Evolutionary conservation across 2,113 vertebrate species (phyloP), one percentile per base, ranked within the genome.

Genomic region (Tretioscincus oriximinensis): DNA sequence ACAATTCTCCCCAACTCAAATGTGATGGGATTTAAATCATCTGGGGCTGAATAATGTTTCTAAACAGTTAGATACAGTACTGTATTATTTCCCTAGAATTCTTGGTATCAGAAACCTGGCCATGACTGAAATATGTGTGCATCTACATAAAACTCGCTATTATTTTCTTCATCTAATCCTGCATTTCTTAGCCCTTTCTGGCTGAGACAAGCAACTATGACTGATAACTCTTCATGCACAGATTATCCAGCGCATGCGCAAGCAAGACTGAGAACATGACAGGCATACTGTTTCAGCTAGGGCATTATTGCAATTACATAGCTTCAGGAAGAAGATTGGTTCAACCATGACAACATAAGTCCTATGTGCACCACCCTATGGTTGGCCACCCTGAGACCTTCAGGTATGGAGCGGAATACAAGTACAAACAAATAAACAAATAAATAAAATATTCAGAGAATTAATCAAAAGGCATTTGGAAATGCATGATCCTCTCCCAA

Each of bases 231-330:
- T 51, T 47, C 6, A 7, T 65, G 20, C 71, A 35, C 71, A n/a
- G 24, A 71, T 74, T 64, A 54, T 76, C 65, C 67, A 80, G 77
- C 65, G 76, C 58, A 76, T 45, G 47, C 65, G 58, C 65, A 54
- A 69, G 47, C 10, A 75, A 31, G 31, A 69, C 28, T 65, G 73
- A 24, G 81, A 76, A 76, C 78, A 72, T 60, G 73, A 73, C 22
- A 64, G 70, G 28, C 12, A 18, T 54, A 28, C 72, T 75, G 45
- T 72, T 71, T 51, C 41, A 76, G 73, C 83, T 78, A 84, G 68
- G 49, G 35, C 64, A 84, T 84, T 74, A 68, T 76, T 74, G 82
- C 51, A 74, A 66, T 73, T 79, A 51, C 22, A 78, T 51, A 45
- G 76, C 77, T 79, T 49, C 35, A 3, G 76, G 76, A 76, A 74